phyloP scores from a whole-genome alignment of 2,113 vertebrate species.

The Sigmodon hispidus region DNA sequence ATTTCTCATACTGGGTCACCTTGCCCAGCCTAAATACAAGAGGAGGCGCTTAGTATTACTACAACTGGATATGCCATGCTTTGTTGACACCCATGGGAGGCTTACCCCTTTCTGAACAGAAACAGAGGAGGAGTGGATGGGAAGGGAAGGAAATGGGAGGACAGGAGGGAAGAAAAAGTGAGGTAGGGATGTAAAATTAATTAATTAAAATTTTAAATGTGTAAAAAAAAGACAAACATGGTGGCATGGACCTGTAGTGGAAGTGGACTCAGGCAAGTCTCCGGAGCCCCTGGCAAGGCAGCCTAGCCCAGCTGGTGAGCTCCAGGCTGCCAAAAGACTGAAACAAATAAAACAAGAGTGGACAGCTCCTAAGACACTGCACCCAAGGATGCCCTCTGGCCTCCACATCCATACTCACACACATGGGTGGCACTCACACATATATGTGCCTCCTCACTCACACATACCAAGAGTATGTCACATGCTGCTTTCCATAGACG shows the following conservation, averaged over 20 bases:
- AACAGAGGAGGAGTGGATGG: not conserved
- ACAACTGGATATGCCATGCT: not conserved
- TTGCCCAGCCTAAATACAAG: not conserved
- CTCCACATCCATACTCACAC: not conserved
- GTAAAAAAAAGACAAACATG: not conserved
- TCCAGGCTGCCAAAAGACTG: not conserved
- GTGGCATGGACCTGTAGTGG: no score
- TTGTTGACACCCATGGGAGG: not conserved
- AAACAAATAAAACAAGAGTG: not conserved
- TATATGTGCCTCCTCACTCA: not conserved
- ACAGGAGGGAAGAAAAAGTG: not conserved
- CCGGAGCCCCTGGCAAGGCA: not conserved
- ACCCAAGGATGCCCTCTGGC: not conserved
- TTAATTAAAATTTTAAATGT: not conserved
- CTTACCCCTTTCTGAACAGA: not conserved
- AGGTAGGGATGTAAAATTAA: not conserved
- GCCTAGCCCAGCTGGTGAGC: not conserved
- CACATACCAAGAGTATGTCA: no score
- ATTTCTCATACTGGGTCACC: not conserved
- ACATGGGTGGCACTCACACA: not conserved
- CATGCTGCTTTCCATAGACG: not conserved
- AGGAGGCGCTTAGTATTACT: not conserved
- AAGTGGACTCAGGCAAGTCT: not conserved
- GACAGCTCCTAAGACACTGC: not conserved
- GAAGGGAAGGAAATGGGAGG: not conserved